A percentile compares a stretch with the other conserved stretches of the same genome.
Conservation (phyloP, 2,797 vertebrate genomes). For the Galagoides demidoff region DNA sequence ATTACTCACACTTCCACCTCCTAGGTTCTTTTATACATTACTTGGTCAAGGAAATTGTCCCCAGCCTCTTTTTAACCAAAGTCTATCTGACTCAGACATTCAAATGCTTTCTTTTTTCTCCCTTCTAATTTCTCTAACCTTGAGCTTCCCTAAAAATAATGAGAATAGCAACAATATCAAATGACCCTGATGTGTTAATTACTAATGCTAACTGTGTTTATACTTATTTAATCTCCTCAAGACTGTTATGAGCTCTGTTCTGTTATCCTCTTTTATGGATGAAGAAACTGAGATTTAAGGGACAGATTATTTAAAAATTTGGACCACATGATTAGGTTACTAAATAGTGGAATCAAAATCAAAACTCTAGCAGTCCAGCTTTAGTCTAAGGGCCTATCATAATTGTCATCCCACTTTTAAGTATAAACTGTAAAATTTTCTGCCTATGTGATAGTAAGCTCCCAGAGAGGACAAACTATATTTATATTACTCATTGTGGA, state of each 20-base stretch:
- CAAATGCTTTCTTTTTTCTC: background rate
- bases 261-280: background rate
- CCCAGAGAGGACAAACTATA: background rate
- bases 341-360: background rate
- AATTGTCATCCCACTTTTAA: background rate
- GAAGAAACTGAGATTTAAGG: background rate
- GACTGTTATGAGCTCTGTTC: background rate
- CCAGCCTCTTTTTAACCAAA: background rate
- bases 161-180: background rate
- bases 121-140: background rate
- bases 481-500: background rate
- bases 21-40: background rate
- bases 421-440: background rate
- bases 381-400: background rate
- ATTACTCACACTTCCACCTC: background rate
- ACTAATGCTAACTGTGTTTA: background rate
- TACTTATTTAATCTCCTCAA: background rate
- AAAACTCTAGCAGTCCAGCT: background rate
- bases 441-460: background rate
- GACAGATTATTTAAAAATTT: background rate
- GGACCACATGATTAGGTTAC: background rate
- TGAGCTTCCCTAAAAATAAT: background rate
- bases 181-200: background rate
- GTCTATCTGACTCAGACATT: background rate
- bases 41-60: background rate